A percentile compares a stretch with the other conserved stretches of the same genome.
phyloP scores from a whole-genome alignment of 2,797 vertebrate species.

The Parauchenoglanis ngamensis region DNA sequence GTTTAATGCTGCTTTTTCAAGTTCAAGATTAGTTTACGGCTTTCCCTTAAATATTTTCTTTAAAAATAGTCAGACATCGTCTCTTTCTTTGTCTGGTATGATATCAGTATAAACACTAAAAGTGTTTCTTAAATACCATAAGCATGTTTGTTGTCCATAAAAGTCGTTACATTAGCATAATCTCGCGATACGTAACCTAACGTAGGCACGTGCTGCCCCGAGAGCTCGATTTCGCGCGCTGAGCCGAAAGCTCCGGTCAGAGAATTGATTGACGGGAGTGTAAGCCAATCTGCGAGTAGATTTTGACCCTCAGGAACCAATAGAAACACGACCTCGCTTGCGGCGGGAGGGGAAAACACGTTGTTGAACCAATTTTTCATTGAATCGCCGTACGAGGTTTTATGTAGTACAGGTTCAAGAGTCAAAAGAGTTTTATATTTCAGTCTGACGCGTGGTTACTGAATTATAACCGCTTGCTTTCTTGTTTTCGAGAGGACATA shows the following conservation, averaged over 20 bases:
- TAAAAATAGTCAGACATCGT: neutral
- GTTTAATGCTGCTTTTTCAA: neutral
- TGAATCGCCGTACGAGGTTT: conserved; percentile 64
- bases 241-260: conserved; percentile 71
- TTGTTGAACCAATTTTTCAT: conserved; percentile 78
- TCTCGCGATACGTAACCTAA: conserved; percentile 70
- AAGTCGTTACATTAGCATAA: conserved; percentile 47
- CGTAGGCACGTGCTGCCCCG: conserved; percentile 68
- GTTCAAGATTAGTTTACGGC: neutral
- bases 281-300: conserved; percentile 55
- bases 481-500: conserved; percentile 60
- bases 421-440: conserved; percentile 11
- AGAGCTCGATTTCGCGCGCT: conserved; percentile 83
- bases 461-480: conserved; percentile 59
- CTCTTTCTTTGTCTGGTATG: neutral
- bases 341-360: conserved; percentile 71
- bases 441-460: conserved; percentile 52
- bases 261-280: conserved; percentile 54
- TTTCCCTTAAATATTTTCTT: neutral
- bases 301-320: conserved; percentile 53
- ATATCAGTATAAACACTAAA: neutral
- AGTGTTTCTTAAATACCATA: neutral
- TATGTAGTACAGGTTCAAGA: conserved; percentile 61
- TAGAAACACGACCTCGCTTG: conserved; percentile 26
- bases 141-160: neutral